A percentile compares a stretch with the other conserved stretches of the same genome.
phyloP scores from a whole-genome alignment of 2,797 vertebrate genomes.

The Clarias laeviceps region DNA sequence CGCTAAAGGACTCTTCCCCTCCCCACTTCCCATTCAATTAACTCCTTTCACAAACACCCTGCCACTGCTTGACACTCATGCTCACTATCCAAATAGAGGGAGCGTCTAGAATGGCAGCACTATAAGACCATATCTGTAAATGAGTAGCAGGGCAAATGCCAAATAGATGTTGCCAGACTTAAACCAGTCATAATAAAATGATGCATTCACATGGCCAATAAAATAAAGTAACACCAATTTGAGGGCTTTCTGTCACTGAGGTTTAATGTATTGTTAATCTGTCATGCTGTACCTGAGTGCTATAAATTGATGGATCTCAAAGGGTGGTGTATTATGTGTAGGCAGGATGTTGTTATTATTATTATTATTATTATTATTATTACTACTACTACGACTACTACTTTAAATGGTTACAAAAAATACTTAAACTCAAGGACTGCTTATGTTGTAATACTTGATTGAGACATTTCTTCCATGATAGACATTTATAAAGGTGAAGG shows the following conservation, averaged over 20 bases:
- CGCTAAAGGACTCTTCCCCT: slow-evolving; percentile 65
- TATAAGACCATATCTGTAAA: slow-evolving; percentile 42
- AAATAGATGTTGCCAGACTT: background rate
- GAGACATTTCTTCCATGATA: background rate
- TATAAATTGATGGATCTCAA: background rate
- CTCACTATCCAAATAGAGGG: slow-evolving; percentile 48
- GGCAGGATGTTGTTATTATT: background rate
- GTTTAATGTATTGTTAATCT: background rate
- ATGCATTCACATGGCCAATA: slow-evolving; percentile 5
- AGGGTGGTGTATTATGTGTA: background rate
- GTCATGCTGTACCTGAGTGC: background rate
- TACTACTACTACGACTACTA: background rate
- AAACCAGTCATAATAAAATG: slow-evolving; percentile 1
- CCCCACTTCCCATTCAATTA: slow-evolving; percentile 70
- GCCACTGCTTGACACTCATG: slow-evolving; percentile 47
- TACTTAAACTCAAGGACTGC: background rate
- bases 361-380: background rate
- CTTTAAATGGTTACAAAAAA: background rate
- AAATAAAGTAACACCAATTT: slow-evolving; percentile 4
- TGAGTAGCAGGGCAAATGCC: slow-evolving; percentile 22
- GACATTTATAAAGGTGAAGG: background rate
- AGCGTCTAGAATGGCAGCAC: slow-evolving; percentile 34
- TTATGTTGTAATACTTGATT: background rate
- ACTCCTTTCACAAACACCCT: slow-evolving; percentile 51
- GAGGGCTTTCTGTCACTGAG: background rate